Percentiles rank a stretch among this genome's conserved stretches.
Evolutionary conservation across 2,113 vertebrate genomes (phyloP).

Genomic region (rabbit (Oryctolagus cuniculus)): mOryCun1.1 NC_091443.1:25781001-25781500

Average conservation of each 20-base stretch:
- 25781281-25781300: background rate
- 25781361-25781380: too few species aligned
- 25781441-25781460: too few species aligned
- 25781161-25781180: background rate
- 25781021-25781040: background rate
- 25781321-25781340: background rate
- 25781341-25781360: background rate
- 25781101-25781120: conserved; percentile 6
- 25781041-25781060: conserved; percentile 35
- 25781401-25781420: too few species aligned
- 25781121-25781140: background rate
- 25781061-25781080: background rate
- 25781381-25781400: too few species aligned
- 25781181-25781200: background rate
- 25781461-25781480: too few species aligned
- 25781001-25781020: background rate
- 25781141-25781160: background rate
- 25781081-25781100: background rate
- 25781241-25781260: background rate
- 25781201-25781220: background rate
- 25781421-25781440: too few species aligned
- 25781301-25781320: background rate
- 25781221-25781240: background rate
- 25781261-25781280: background rate
- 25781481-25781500: too few species aligned